Evolutionary conservation across 2,888 invertebrate species (phyloP).

Genomic region (Timandra comae): DNA sequence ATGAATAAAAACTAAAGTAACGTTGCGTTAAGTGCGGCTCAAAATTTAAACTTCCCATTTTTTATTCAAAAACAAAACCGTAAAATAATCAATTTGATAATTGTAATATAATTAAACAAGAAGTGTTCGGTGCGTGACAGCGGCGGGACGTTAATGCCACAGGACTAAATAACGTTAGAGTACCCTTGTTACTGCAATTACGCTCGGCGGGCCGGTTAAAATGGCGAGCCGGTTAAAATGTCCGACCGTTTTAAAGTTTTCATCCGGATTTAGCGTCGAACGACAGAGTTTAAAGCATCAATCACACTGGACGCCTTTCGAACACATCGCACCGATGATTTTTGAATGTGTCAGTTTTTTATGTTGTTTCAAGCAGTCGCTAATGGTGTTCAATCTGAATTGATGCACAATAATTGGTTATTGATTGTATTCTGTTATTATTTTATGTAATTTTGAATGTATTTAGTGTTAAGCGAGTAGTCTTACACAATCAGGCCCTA

Average conservation of each 20-base stretch:
- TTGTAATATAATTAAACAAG: conserved; percentile 60
- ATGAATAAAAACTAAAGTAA: too few species aligned
- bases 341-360: conserved; percentile 31
- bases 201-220: conserved; percentile 36
- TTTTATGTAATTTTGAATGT: neutral
- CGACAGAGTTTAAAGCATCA: conserved; percentile 54
- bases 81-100: conserved; percentile 35
- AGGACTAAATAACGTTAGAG: conserved; percentile 69
- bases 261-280: conserved; percentile 44
- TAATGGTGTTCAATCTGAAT: conserved; percentile 9
- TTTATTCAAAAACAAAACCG: conserved; percentile 38
- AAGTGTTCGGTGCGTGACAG: conserved; percentile 53
- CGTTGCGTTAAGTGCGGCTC: too few species aligned
- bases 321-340: conserved; percentile 31
- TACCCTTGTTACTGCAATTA: conserved; percentile 71
- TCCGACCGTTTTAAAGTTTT: conserved; percentile 55
- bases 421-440: too few species aligned
- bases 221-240: conserved; percentile 47
- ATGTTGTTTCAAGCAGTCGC: conserved; percentile 20
- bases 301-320: conserved; percentile 35
- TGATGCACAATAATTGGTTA: conserved; percentile 1
- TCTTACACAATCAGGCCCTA: too few species aligned
- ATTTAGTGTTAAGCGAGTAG: too few species aligned
- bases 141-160: conserved; percentile 58
- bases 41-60: too few species aligned